phyloP scores from a whole-genome alignment of 1,140 invertebrate genomes.

The Anastatus disparis region DNA sequence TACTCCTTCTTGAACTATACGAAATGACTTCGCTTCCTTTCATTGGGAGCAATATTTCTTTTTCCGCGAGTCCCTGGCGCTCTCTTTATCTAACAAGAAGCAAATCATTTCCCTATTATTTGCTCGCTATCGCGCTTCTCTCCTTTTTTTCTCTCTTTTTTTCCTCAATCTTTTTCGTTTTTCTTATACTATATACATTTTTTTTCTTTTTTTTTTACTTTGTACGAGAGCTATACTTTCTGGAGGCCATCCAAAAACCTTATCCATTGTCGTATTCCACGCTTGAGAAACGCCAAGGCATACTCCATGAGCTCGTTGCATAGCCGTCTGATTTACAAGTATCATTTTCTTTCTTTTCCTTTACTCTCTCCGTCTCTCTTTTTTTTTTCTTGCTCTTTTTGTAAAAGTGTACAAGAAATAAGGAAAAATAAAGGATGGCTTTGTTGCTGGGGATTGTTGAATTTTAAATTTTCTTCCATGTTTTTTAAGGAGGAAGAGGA shows the following conservation, averaged over 20 bases:
- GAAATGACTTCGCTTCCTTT: conserved; percentile 54
- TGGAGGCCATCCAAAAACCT: conserved; percentile 63
- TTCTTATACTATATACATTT: conserved; percentile 24
- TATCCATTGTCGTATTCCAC: conserved; percentile 61
- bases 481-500: too few relatives aligned
- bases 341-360: conserved; percentile 47
- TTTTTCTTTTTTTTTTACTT: conserved; percentile 1
- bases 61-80: conserved; percentile 58
- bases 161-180: conserved; percentile 25
- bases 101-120: conserved; percentile 70
- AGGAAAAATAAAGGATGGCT: conserved; percentile 40
- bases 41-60: conserved; percentile 65
- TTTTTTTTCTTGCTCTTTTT: too few relatives aligned
- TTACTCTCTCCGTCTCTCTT: too few relatives aligned
- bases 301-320: too few relatives aligned
- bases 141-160: conserved; percentile 46
- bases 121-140: conserved; percentile 63
- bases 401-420: too few relatives aligned
- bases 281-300: conserved; percentile 44
- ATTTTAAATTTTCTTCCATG: conserved; percentile 18
- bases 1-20: conserved; percentile 25
- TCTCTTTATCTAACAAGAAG: conserved; percentile 69
- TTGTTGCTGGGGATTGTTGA: conserved; percentile 31
- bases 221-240: conserved; percentile 56
- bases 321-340: conserved; percentile 54